Percentiles rank a stretch among this genome's conserved stretches.
These are phyloP conservation scores for Cephalopterus ornatus DNA, from an alignment of 2,113 vertebrate species.

Conservation along the genomic window DNA sequence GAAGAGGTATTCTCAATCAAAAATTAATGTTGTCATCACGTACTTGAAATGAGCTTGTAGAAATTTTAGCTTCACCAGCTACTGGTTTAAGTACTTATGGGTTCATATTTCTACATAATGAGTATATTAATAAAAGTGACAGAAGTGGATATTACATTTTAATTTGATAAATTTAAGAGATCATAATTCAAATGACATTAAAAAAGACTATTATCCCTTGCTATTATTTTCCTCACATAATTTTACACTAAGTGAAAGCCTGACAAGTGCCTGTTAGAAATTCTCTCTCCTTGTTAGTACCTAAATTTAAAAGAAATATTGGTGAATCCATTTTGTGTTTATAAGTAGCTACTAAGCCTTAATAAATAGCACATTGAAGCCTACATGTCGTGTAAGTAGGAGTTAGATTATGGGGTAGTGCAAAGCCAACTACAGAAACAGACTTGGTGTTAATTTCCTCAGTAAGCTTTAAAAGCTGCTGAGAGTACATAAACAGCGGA, in stretches of 20 bases:
- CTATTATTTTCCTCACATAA: not conserved
- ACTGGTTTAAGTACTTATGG: not conserved
- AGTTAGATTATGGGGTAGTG: not conserved
- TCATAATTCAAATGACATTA: not conserved
- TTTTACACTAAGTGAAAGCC: not conserved
- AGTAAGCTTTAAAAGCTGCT: not conserved
- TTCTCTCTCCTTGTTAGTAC: not conserved
- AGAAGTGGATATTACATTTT: not conserved
- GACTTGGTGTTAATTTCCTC: not conserved
- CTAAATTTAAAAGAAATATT: not conserved
- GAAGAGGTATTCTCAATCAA: not conserved
- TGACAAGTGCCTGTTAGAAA: not conserved
- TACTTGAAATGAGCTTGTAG: not conserved
- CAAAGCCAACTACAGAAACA: not conserved
- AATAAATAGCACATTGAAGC: not conserved
- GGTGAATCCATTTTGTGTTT: not conserved
- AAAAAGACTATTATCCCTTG: not conserved
- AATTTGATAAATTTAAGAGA: not conserved
- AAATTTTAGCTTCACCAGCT: not conserved
- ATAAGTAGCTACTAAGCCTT: not conserved
- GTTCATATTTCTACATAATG: not conserved
- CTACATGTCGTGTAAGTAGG: not conserved
- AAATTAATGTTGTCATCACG: accelerated
- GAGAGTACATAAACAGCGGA: not conserved
- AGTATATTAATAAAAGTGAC: not conserved